Percentiles rank a stretch among this genome's conserved stretches.
phyloP scores from a whole-genome alignment of 1,140 invertebrate genomes.

The Oryctes rhinoceros region DNA sequence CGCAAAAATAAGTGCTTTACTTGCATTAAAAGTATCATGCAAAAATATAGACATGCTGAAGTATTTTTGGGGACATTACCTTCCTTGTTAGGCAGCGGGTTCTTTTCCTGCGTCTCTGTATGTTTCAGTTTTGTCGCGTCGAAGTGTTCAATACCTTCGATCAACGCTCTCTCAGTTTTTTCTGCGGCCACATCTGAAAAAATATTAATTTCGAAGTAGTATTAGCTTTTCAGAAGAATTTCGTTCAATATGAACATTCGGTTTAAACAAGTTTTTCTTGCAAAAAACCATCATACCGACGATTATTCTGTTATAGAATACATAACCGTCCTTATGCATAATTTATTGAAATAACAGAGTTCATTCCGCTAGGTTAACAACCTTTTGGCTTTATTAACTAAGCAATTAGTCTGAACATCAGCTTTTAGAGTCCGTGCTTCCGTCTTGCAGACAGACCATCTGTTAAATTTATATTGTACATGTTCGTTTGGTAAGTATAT shows the following conservation, averaged over 20 bases:
- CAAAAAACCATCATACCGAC: neutral
- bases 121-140: conserved; percentile 86
- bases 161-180: conserved; percentile 84
- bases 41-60: neutral
- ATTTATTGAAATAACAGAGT: conserved; percentile 29
- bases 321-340: neutral
- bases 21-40: conserved; percentile 13
- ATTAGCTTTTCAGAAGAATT: neutral
- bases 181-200: conserved; percentile 83
- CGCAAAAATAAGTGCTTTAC: neutral
- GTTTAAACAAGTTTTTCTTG: neutral
- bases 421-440: neutral
- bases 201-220: neutral
- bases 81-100: conserved; percentile 92
- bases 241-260: neutral
- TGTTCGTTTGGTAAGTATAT: too few species aligned
- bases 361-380: conserved; percentile 11
- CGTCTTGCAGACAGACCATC: neutral
- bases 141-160: conserved; percentile 86
- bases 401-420: conserved; percentile 24
- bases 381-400: conserved; percentile 22
- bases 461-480: neutral
- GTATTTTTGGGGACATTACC: conserved; percentile 68
- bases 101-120: conserved; percentile 92
- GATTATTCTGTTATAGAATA: conserved; percentile 16